Base-by-base conservation (phyloP, 2,888 invertebrate species). In the Euplexia lucipara region DNA sequence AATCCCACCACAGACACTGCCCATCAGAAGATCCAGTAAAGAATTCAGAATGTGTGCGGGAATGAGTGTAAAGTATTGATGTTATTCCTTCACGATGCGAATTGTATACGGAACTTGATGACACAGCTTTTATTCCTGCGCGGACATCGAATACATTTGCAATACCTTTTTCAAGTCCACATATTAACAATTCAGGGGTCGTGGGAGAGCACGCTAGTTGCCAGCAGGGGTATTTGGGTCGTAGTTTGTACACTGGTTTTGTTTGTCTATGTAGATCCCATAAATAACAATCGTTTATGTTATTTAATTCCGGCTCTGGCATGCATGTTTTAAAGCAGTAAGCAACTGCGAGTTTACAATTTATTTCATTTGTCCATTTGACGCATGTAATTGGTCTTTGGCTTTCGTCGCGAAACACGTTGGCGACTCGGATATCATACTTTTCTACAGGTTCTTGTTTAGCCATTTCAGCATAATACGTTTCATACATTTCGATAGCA, bases 401-500 rank as follows among this genome's bases (percentile, higher is more conserved):
- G 90, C 92, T 92, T 48, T 93, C 87, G 85, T 97, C 97, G 75
- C 97, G 96, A 86, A 97, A 97, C 4, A 97, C 96, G 85, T 97
- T 97, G 34, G 97, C 95, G 3, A 97, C 96, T 53, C 96, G 95
- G 4, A 96, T 92, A 64, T 90, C 93, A 69, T 95, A 96, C 64
- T 95, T 95, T 84, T 96, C 96, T 6, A 96, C 93, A 14, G 96
- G 91, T 9, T 95, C 90, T 52, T 91, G 91, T 2, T 91, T 83
- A 22, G 95, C 91, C 74, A 96, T 91, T 60, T 96, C 96, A 39
- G 91, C 86, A 86, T 97, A 98, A 84, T 97, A 98, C 62, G 97
- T 96, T 89, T 97, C 96, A 86, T 98, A 98, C 87, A 98, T 97
- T 88, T 98, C 97, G 49, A 98, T 96, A 0, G 97, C 97, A 86